Percentiles rank a stretch among this genome's conserved stretches.
Conservation (phyloP, 2,113 vertebrate species). For the Narcine bancroftii region DNA sequence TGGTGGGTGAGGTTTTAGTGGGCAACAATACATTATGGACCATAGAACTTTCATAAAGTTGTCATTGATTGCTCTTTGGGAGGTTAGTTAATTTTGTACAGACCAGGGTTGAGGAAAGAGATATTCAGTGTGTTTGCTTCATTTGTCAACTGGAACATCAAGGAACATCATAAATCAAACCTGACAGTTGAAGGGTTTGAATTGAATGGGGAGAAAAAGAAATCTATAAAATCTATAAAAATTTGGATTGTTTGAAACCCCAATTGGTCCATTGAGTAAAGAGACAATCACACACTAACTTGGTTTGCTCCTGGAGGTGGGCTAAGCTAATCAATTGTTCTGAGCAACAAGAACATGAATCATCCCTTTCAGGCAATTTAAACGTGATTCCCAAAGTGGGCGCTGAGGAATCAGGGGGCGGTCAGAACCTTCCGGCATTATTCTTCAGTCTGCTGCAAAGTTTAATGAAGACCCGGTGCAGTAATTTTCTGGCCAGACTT, state of each 20-base stretch:
- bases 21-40: neutral
- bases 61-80: neutral
- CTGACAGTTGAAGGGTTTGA: neutral
- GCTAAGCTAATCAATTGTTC: neutral
- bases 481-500: too few relatives aligned
- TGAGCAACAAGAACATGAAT: too few relatives aligned
- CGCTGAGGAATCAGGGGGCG: too few relatives aligned
- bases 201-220: neutral
- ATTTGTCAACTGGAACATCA: neutral
- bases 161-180: neutral
- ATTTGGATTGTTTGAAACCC: neutral
- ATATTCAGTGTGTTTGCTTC: neutral
- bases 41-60: too few relatives aligned
- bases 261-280: neutral
- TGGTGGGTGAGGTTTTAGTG: neutral
- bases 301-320: neutral
- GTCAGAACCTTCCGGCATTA: too few relatives aligned
- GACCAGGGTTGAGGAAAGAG: neutral
- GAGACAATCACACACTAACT: neutral
- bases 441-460: too few relatives aligned
- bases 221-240: neutral
- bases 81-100: neutral
- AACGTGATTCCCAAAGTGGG: too few relatives aligned
- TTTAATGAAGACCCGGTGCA: too few relatives aligned
- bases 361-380: too few relatives aligned